phyloP scores from a whole-genome alignment of 2,888 invertebrate genomes.

The Oxyteleia sp. region DNA sequence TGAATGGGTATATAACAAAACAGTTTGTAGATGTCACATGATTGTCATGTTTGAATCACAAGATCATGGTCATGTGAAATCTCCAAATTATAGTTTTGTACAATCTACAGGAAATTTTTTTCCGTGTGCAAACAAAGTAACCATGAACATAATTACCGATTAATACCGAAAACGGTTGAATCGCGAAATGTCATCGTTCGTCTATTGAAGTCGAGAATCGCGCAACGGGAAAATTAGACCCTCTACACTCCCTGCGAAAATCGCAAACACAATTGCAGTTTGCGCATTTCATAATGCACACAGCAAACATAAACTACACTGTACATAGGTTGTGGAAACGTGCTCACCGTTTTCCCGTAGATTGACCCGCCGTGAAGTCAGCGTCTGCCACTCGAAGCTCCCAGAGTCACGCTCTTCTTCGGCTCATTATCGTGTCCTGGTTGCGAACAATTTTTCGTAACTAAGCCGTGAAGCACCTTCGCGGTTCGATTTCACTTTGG shows the following conservation, averaged over 20 bases:
- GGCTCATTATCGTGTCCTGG: not conserved
- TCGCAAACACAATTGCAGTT: constrained; percentile 16
- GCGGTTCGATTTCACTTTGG: not conserved
- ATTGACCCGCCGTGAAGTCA: constrained; percentile 14
- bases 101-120: too few species aligned
- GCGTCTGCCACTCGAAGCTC: not conserved
- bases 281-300: constrained; percentile 2
- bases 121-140: too few species aligned
- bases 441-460: not conserved
- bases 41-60: too few species aligned
- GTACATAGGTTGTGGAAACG: not conserved
- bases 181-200: constrained; percentile 23
- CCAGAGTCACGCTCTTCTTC: not conserved
- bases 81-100: too few species aligned
- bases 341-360: constrained; percentile 29
- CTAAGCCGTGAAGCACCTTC: not conserved
- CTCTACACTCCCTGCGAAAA: not conserved
- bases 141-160: constrained; percentile 48
- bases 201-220: constrained; percentile 11
- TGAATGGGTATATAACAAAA: too few species aligned
- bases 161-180: constrained; percentile 30
- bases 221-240: constrained; percentile 12
- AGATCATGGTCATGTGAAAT: too few species aligned
- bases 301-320: not conserved
- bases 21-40: too few species aligned